Evolutionary conservation across 2,888 invertebrate genomes (phyloP).

Genomic region (Arenicola marina): DNA sequence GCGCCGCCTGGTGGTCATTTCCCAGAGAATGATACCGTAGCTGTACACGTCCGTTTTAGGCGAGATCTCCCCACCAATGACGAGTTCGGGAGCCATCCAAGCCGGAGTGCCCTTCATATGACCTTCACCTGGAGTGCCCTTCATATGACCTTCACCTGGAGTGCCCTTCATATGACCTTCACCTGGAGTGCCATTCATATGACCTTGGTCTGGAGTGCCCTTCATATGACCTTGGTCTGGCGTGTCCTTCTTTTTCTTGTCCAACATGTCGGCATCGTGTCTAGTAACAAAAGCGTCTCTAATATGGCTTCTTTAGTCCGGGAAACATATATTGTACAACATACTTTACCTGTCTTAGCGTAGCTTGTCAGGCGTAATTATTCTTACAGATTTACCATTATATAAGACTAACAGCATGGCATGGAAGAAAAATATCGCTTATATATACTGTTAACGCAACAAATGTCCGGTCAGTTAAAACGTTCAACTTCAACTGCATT

Average conservation of each 20-base stretch:
- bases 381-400: no score
- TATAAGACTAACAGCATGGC: no score
- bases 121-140: constrained; percentile 17
- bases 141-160: constrained; percentile 13
- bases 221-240: no score
- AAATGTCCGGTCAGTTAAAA: no score
- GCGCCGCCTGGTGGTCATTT: constrained; percentile 50
- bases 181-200: constrained; percentile 23
- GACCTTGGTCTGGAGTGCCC: not conserved
- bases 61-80: constrained; percentile 48
- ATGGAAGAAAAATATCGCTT: no score
- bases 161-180: constrained; percentile 26
- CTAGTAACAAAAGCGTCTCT: not conserved
- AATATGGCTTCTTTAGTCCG: not conserved
- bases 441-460: no score
- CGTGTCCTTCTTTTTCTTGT: no score
- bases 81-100: constrained; percentile 59
- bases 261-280: no score
- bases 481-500: no score
- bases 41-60: constrained; percentile 55
- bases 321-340: not conserved
- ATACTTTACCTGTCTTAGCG: no score
- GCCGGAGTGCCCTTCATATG: constrained; percentile 40
- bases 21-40: constrained; percentile 55
- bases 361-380: no score